Conservation (phyloP, 2,797 vertebrate genomes). For the Pangasius sanitwongsei region DNA sequence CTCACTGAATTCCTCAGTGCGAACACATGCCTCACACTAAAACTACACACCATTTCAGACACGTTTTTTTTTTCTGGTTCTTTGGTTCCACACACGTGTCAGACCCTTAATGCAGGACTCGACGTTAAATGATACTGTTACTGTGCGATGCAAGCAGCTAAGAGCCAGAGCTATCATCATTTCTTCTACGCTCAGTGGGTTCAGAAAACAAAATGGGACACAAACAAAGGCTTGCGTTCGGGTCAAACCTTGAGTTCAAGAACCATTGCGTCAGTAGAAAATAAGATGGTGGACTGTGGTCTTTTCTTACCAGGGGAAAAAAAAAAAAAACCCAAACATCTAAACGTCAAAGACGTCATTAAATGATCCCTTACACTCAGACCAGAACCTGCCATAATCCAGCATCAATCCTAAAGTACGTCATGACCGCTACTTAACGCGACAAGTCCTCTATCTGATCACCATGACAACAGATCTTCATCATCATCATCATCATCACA, state of each 20-base stretch:
- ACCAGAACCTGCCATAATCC: neutral
- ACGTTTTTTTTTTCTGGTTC: neutral
- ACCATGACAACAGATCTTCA: constrained; percentile 13
- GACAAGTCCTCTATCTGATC: neutral
- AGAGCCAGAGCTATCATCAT: neutral
- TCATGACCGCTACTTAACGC: neutral
- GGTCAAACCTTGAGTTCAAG: neutral
- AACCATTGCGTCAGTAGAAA: neutral
- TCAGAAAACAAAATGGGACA: neutral
- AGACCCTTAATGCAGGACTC: neutral
- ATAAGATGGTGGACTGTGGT: neutral
- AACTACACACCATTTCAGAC: neutral
- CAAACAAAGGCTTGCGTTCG: neutral
- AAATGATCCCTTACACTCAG: neutral
- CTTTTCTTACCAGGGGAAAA: neutral
- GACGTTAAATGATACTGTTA: neutral
- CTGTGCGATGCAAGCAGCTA: neutral
- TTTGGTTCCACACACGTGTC: no score
- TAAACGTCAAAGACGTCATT: neutral
- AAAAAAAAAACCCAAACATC: neutral
- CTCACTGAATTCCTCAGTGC: neutral
- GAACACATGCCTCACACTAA: neutral
- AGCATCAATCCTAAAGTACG: neutral
- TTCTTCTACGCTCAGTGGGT: neutral
- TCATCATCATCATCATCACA: neutral